Conservation (phyloP, 2,797 vertebrate species). For the Syngnathus rostellatus region DNA sequence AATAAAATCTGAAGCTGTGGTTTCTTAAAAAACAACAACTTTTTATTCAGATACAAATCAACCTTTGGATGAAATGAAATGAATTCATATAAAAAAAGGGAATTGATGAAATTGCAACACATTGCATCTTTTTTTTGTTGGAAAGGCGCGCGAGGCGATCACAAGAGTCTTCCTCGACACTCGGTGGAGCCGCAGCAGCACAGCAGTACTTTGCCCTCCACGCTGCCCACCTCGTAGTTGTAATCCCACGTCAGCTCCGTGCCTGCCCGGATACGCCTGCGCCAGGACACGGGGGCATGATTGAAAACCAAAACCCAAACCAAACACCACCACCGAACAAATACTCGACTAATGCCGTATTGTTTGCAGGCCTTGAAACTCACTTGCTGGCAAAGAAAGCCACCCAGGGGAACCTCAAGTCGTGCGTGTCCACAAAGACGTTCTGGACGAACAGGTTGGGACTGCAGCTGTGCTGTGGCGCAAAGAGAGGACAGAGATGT, state of each 20-base stretch:
- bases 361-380: conserved; percentile 49
- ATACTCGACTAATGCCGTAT: background rate
- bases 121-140: background rate
- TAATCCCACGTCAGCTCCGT: conserved; percentile 98
- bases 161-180: conserved; percentile 87
- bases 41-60: conserved; percentile 50
- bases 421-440: conserved; percentile 96
- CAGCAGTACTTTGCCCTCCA: conserved; percentile 94
- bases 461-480: conserved; percentile 93
- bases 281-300: background rate
- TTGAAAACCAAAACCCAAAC: background rate
- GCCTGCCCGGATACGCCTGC: conserved; percentile 87
- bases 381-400: conserved; percentile 99
- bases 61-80: conserved; percentile 20
- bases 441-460: conserved; percentile 98
- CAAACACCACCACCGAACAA: background rate
- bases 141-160: conserved; percentile 24
- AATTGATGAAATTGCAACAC: conserved; percentile 27
- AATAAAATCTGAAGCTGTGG: no score
- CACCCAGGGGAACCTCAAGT: conserved; percentile 96
- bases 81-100: background rate
- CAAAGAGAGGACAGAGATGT: conserved; percentile 8
- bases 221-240: conserved; percentile 97
- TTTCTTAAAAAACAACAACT: conserved; percentile 13
- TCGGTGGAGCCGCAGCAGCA: conserved; percentile 96